A percentile compares a stretch with the other conserved stretches of the same genome.
Evolutionary conservation across 2,797 vertebrate species (phyloP).

Genomic region (Cryptoblepharus egeriae): DNA sequence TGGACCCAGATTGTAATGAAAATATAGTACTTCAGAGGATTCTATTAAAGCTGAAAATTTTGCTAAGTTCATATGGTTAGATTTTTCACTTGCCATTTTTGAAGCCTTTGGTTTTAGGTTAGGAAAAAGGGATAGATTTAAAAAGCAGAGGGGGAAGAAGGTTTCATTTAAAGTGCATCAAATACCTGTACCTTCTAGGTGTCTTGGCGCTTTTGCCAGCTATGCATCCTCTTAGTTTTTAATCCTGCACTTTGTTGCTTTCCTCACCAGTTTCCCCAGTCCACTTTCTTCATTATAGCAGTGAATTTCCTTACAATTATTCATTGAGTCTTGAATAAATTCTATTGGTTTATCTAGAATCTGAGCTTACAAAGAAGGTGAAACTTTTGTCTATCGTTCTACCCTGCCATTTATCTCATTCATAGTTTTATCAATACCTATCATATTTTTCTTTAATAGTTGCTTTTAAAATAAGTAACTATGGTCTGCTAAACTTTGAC

Average conservation of each 20-base stretch:
- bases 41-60: not conserved
- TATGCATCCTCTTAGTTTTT: not conserved
- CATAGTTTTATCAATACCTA: not conserved
- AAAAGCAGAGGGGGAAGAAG: no score
- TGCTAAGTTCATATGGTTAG: not conserved
- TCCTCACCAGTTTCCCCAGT: not conserved
- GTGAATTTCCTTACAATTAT: not conserved
- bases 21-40: slow-evolving; percentile 7
- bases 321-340: not conserved
- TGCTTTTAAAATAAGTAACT: no score
- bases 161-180: not conserved
- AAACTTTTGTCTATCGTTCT: not conserved
- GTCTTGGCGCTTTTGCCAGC: not conserved
- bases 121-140: not conserved
- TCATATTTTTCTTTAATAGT: not conserved
- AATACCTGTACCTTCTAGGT: not conserved
- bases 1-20: not conserved
- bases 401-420: not conserved
- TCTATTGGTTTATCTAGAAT: not conserved
- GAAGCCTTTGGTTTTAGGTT: no score
- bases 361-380: not conserved
- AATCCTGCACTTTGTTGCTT: not conserved
- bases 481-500: not conserved
- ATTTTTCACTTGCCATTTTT: not conserved
- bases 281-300: no score